These are phyloP conservation scores for Scortum barcoo DNA, from an alignment of 2,113 vertebrate species.

Conservation along the genomic window DNA sequence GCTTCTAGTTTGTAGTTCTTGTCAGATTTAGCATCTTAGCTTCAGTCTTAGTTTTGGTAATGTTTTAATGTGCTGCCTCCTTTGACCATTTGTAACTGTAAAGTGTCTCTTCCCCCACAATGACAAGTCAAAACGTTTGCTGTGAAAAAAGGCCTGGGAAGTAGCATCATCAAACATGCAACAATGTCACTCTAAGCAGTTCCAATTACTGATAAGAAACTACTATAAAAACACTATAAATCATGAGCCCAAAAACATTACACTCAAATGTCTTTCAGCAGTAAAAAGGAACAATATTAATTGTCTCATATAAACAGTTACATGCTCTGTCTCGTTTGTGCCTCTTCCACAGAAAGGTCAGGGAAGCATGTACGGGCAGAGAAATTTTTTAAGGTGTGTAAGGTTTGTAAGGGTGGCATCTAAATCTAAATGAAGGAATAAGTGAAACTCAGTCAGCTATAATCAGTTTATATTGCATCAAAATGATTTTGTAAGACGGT, in stretches of 20 bases:
- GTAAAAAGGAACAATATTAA: not conserved
- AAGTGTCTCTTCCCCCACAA: not conserved
- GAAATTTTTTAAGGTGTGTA: constrained; percentile 32
- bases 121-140: not conserved
- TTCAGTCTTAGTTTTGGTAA: too few species aligned
- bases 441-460: not conserved
- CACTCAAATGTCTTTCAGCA: not conserved
- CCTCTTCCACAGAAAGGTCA: not conserved
- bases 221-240: not conserved
- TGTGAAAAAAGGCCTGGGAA: not conserved
- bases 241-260: not conserved
- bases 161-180: not conserved
- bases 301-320: not conserved
- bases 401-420: constrained; percentile 22
- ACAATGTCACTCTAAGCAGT: not conserved
- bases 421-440: not conserved
- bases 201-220: not conserved
- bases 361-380: constrained; percentile 44
- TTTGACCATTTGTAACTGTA: too few species aligned
- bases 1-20: too few species aligned
- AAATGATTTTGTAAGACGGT: not conserved
- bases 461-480: not conserved
- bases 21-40: too few species aligned
- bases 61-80: too few species aligned
- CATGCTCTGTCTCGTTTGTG: constrained; percentile 22